Evolutionary conservation across 2,888 invertebrate genomes (phyloP), one percentile per base, ranked within the genome.

Genomic region (Drosophila pullipes): DNA sequence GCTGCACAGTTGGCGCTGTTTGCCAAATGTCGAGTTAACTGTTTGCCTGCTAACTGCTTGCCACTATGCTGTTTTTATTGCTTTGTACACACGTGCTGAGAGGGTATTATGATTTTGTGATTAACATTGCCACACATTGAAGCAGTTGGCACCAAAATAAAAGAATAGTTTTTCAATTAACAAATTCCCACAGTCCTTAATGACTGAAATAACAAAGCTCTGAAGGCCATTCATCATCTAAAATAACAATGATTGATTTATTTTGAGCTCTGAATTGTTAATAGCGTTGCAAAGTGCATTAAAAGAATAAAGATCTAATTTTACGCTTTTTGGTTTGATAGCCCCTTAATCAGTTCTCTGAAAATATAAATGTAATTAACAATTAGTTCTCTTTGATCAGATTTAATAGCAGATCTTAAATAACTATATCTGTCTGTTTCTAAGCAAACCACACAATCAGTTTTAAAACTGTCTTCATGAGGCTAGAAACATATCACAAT

Each of bases 1-100:
- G 59, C 57, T 79, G 62, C 68, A 66, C 28, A 31, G 39, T 41
- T 50, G 52, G 52, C 60, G 44, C 64, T 57, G 63, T 28, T 13
- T 6, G 30, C 30, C 37, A 47, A 31, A 35, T 41, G 62, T 35
- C 25, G 44, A 37, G 53, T 60, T 68, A 63, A 72, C 76, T 67
- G 74, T 67, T 72, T 65, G 54, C 39, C 55, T 35, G 50, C 25
- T 47, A 47, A 47, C 25, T 25, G 47, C 9, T 47, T 44, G 55
- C 50, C 28, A 50, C 50, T 2, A 10, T 25, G 25, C 28, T 10
- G 5, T 3, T 50, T 50, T 50, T 50, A 50, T 18, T 50, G 50
- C 28, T 11, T 50, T 18, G 25, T 9, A 3, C 7, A 50, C 50
- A 50, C 28, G 28, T 18, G 16, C 18, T 18, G 22, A 16, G 16